Evolutionary conservation across 2,797 vertebrate genomes (phyloP).

Genomic region (Microchirus variegatus): DNA sequence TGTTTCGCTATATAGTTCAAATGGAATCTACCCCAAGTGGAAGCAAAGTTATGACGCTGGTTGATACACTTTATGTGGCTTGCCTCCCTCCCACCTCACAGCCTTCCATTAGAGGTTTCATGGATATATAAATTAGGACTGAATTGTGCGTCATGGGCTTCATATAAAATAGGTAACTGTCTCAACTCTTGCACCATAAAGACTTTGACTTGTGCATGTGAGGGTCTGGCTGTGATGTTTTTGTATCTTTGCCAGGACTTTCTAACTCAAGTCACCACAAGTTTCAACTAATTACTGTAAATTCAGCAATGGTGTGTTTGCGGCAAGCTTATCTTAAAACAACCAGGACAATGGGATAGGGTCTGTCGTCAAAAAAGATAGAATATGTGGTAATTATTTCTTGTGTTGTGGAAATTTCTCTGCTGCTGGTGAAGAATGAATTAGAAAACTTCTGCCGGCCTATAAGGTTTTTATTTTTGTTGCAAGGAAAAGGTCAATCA

Average conservation of each 20-base stretch:
- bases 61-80: conserved; percentile 74
- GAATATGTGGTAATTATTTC: conserved; percentile 1
- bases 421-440: too few relatives aligned
- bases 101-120: conserved; percentile 61
- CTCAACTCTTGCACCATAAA: conserved; percentile 12
- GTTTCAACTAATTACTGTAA: too few relatives aligned
- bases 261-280: too few relatives aligned
- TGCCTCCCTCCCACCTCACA: conserved; percentile 53
- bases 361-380: neutral
- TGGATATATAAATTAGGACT: conserved; percentile 69
- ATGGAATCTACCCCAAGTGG: conserved; percentile 63
- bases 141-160: conserved; percentile 60
- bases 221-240: conserved; percentile 8
- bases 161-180: conserved; percentile 55
- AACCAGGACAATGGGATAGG: neutral
- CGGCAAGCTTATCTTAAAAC: conserved; percentile 18
- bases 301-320: too few relatives aligned
- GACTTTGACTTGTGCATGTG: conserved; percentile 9
- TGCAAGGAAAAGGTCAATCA: too few relatives aligned
- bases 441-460: too few relatives aligned
- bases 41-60: conserved; percentile 64
- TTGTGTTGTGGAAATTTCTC: too few relatives aligned
- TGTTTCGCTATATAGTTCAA: conserved; percentile 63
- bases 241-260: conserved; percentile 27
- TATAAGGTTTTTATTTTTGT: too few relatives aligned